Evolutionary conservation across 2,113 vertebrate species (phyloP).

Genomic region (Progne subis): DNA sequence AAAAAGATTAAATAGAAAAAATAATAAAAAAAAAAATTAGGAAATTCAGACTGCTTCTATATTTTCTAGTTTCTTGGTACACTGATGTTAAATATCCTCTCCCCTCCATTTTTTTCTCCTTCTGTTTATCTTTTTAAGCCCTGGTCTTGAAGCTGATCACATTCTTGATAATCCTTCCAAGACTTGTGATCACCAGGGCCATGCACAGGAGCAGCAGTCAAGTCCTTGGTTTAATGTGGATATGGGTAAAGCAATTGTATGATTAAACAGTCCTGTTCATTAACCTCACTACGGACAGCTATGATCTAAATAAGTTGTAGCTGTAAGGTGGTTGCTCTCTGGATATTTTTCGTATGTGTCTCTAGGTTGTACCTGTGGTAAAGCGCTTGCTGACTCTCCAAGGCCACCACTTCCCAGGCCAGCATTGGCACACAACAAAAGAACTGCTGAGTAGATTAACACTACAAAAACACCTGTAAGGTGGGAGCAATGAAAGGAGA

Average conservation of each 20-base stretch:
- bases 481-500: neutral
- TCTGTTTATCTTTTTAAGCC: neutral
- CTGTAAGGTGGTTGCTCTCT: neutral
- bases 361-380: neutral
- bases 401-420: neutral
- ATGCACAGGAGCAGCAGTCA: neutral
- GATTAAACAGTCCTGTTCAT: neutral
- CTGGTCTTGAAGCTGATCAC: neutral
- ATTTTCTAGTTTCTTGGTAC: neutral
- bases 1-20: neutral
- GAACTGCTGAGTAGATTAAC: neutral
- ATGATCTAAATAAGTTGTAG: neutral
- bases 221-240: neutral
- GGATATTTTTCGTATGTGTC: neutral
- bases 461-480: neutral
- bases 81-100: neutral
- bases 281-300: neutral
- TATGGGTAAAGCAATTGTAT: neutral
- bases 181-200: neutral
- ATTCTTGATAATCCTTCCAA: neutral
- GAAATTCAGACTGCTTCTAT: neutral
- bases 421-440: neutral
- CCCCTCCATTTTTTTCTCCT: neutral
- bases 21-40: neutral
- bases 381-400: neutral